A percentile compares a stretch with the other conserved stretches of the same genome.
phyloP scores from a whole-genome alignment of 2,797 vertebrate species.

The Melanotaenia maccullochi region DNA sequence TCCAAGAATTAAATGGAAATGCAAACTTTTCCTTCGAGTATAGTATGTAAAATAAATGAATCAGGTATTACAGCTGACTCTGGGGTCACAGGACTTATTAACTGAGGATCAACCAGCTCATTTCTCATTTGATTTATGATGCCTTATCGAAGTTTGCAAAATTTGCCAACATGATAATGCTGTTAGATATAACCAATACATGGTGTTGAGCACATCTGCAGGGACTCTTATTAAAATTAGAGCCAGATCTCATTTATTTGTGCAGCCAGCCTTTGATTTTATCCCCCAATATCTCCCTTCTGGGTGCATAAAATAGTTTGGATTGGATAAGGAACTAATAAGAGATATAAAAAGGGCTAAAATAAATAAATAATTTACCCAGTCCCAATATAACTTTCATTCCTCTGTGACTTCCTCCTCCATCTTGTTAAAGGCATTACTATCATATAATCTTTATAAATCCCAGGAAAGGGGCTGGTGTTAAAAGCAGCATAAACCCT shows the following conservation, averaged over 20 bases:
- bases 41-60: not conserved
- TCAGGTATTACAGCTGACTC: not conserved
- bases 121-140: conserved; percentile 63
- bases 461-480: not conserved
- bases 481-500: not conserved
- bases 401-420: not conserved
- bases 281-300: not conserved
- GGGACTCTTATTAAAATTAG: not conserved
- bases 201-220: conserved; percentile 50
- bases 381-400: not conserved
- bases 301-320: not conserved
- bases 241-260: not conserved
- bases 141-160: conserved; percentile 62
- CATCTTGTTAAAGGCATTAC: not conserved
- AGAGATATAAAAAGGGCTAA: not conserved
- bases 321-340: not conserved
- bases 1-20: not conserved
- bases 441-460: not conserved
- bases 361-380: not conserved
- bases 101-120: not conserved
- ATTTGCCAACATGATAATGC: conserved; percentile 72
- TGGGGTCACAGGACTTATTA: not conserved
- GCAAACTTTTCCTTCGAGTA: not conserved
- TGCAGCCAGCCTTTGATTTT: not conserved
- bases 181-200: conserved; percentile 73